Percentiles rank a stretch among this genome's conserved stretches.
These are phyloP conservation scores for Diaphora mendica DNA, from an alignment of 2,888 invertebrate species.

Conservation along the genomic window DNA sequence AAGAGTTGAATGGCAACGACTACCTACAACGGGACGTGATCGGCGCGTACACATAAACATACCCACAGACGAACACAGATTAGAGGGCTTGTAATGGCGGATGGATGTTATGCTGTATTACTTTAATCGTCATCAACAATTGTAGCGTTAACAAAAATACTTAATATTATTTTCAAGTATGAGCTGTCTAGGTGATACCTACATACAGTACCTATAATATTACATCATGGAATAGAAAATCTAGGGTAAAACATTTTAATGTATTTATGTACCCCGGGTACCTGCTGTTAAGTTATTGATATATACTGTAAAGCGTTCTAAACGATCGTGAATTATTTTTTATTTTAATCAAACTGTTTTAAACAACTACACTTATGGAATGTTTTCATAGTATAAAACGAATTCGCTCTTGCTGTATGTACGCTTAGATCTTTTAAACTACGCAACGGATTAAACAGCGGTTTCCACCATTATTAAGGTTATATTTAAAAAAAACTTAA, in stretches of 20 bases:
- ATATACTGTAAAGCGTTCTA: background rate
- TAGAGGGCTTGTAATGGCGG: constrained; percentile 68
- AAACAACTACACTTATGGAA: background rate
- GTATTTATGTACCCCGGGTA: background rate
- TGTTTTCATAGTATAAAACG: background rate
- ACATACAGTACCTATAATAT: too few relatives aligned
- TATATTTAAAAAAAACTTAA: too few relatives aligned
- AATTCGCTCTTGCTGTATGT: too few relatives aligned
- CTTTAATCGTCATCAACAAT: constrained; percentile 76
- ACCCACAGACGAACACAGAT: constrained; percentile 52
- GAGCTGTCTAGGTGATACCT: too few relatives aligned
- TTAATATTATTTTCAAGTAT: background rate
- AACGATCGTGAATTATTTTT: background rate
- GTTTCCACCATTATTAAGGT: too few relatives aligned
- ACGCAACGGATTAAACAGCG: too few relatives aligned
- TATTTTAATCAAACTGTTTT: background rate
- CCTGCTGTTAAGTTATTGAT: background rate
- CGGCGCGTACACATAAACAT: constrained; percentile 54
- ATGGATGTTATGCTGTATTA: constrained; percentile 75
- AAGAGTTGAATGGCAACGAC: constrained; percentile 35
- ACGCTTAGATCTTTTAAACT: too few relatives aligned
- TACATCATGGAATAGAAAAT: too few relatives aligned
- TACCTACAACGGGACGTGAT: constrained; percentile 10
- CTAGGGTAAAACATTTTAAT: background rate
- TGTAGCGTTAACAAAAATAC: constrained; percentile 58